Conservation (phyloP, 2,113 vertebrate species). For the Myotis davidii region DNA sequence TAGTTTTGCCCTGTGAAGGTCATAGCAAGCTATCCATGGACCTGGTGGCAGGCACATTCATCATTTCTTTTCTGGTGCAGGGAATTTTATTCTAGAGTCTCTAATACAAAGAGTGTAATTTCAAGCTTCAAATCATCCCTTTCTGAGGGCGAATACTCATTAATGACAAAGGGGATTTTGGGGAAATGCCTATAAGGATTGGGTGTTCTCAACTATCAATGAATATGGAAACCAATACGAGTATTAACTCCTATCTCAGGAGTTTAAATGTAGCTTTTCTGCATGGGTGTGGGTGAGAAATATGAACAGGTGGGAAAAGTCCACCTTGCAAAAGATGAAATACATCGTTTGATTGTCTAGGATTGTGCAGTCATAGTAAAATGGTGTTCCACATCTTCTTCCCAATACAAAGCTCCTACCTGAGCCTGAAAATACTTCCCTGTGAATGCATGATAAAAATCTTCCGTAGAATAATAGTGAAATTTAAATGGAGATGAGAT, state of each 20-base stretch:
- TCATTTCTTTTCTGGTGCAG: neutral
- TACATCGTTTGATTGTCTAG: neutral
- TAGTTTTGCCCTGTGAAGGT: neutral
- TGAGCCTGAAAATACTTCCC: neutral
- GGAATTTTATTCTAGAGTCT: constrained; percentile 27
- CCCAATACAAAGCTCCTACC: neutral
- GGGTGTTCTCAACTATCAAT: neutral
- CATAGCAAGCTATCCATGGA: neutral
- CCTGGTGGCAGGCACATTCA: neutral
- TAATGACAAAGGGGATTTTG: neutral
- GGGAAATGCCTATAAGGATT: neutral
- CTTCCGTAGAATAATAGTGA: neutral
- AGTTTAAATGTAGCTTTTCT: neutral
- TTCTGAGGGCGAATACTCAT: neutral
- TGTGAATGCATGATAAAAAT: neutral
- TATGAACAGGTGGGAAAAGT: neutral
- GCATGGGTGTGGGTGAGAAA: neutral
- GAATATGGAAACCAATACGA: neutral
- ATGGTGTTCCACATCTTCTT: neutral
- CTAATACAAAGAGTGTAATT: constrained; percentile 2
- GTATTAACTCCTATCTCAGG: neutral
- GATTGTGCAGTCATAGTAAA: neutral
- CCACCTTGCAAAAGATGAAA: neutral
- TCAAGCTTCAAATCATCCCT: constrained; percentile 6
- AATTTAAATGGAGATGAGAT: neutral